These are phyloP conservation scores for Ormyrus thymus DNA, from an alignment of 2,888 invertebrate species.

Conservation along the genomic window DNA sequence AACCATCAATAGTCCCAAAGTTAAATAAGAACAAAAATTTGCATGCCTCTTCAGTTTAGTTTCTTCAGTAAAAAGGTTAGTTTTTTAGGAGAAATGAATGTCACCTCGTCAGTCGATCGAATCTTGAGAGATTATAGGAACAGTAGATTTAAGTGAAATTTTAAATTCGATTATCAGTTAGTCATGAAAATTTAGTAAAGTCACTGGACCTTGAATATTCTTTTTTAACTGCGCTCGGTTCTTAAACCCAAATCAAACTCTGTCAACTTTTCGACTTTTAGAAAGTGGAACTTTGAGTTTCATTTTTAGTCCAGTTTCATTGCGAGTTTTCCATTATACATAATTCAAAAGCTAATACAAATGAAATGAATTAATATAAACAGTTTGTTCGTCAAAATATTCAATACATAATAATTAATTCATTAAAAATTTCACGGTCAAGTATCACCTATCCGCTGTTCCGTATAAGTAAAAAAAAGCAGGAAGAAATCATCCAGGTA, in stretches of 20 bases:
- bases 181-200: too few relatives aligned
- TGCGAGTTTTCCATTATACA: neutral
- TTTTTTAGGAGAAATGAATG: conserved; percentile 13
- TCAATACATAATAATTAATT: too few relatives aligned
- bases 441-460: too few relatives aligned
- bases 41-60: conserved; percentile 1
- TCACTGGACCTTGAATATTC: too few relatives aligned
- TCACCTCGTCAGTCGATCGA: conserved; percentile 54
- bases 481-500: neutral
- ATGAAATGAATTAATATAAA: neutral
- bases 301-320: neutral
- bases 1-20: conserved; percentile 1
- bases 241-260: neutral
- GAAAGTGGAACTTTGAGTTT: neutral
- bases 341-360: neutral
- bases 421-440: too few relatives aligned
- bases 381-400: too few relatives aligned
- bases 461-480: too few relatives aligned
- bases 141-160: neutral
- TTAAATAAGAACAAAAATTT: neutral
- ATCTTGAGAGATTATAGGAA: conserved; percentile 12
- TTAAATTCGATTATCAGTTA: conserved; percentile 5
- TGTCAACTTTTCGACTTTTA: neutral
- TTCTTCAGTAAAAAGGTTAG: conserved; percentile 12
- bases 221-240: too few relatives aligned